Percentiles rank a stretch among this genome's conserved stretches.
Conservation (phyloP, 1,140 invertebrate genomes). For the Trichomalopsis sarcophagae region DNA sequence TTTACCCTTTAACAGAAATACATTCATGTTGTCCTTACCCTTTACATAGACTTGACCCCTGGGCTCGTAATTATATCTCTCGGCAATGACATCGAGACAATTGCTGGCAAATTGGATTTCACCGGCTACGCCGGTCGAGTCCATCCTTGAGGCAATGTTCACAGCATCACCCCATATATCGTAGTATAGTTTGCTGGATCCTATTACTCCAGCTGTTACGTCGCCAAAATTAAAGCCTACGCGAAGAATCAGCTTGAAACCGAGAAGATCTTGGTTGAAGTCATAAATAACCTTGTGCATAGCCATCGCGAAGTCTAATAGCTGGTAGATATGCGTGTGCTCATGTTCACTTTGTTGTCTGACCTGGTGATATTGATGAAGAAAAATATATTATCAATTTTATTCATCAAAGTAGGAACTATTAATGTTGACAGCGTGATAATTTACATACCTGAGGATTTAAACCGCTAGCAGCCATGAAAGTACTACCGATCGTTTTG, state of each 20-base stretch:
- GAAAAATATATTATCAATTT: background rate
- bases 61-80: slow-evolving; percentile 85
- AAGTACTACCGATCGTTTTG: slow-evolving; percentile 97
- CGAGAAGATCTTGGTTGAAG: slow-evolving; percentile 91
- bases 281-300: slow-evolving; percentile 90
- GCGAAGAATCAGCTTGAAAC: slow-evolving; percentile 93
- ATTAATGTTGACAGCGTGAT: background rate
- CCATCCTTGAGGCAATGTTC: slow-evolving; percentile 97
- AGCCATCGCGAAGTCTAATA: slow-evolving; percentile 92
- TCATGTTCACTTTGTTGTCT: slow-evolving; percentile 78
- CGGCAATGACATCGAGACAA: slow-evolving; percentile 80
- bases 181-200: slow-evolving; percentile 96
- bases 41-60: slow-evolving; percentile 94
- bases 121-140: slow-evolving; percentile 91
- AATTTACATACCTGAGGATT: slow-evolving; percentile 80
- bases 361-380: slow-evolving; percentile 58
- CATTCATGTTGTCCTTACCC: slow-evolving; percentile 96
- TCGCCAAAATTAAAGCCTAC: slow-evolving; percentile 91
- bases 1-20: slow-evolving; percentile 83
- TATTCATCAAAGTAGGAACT: background rate
- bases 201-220: slow-evolving; percentile 96
- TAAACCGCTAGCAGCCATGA: slow-evolving; percentile 97
- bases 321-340: slow-evolving; percentile 87
- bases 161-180: slow-evolving; percentile 99
- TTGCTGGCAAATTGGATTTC: slow-evolving; percentile 90